Evolutionary conservation across 2,113 vertebrate genomes (phyloP).

Genomic region (Heteronetta atricapilla): DNA sequence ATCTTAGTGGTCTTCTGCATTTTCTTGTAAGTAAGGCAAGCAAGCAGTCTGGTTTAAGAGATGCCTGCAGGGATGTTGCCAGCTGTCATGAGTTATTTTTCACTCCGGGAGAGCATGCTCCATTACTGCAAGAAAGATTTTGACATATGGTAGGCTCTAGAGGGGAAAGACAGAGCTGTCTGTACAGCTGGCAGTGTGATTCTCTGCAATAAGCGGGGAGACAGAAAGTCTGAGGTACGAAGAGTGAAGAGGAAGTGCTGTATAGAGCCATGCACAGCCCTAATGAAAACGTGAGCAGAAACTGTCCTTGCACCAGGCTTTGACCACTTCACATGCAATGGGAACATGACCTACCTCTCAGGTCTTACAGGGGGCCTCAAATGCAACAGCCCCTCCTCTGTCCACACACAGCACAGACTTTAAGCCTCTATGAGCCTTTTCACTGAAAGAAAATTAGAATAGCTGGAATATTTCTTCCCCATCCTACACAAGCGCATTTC

Average conservation of each 20-base stretch:
- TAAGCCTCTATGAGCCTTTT: background rate
- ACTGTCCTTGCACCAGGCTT: background rate
- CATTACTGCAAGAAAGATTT: background rate
- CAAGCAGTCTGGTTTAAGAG: background rate
- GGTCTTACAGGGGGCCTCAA: background rate
- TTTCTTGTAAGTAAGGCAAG: background rate
- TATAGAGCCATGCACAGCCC: background rate
- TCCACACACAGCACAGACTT: background rate
- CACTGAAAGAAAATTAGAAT: background rate
- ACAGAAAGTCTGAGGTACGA: background rate
- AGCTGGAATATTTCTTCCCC: background rate
- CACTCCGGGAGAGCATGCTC: background rate
- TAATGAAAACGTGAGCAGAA: background rate
- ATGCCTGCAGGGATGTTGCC: background rate
- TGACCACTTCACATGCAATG: fast-evolving
- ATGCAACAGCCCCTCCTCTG: background rate
- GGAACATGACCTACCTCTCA: fast-evolving
- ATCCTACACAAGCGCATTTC: background rate
- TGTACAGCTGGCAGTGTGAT: background rate
- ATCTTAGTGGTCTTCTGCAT: background rate
- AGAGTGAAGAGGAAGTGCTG: fast-evolving
- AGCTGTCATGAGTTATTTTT: background rate
- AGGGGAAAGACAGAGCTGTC: background rate
- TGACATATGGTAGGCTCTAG: background rate
- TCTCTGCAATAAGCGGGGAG: background rate